Evolutionary conservation across 2,797 vertebrate genomes (phyloP).

Genomic region (Poecilia wingei): DNA sequence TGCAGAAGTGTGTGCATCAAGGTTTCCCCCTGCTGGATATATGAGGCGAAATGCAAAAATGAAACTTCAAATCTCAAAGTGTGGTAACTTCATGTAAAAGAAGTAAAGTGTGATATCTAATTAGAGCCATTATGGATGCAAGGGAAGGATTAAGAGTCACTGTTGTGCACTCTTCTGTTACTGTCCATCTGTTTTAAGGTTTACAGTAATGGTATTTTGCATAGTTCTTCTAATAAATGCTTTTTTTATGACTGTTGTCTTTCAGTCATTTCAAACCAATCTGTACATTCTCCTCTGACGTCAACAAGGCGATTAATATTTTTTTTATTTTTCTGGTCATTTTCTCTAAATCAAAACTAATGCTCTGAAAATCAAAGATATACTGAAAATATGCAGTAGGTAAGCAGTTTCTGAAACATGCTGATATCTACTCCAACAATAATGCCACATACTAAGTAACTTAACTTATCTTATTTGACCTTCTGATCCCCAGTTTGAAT

Average conservation of each 20-base stretch:
- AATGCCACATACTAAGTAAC: not conserved
- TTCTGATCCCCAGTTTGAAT: not conserved
- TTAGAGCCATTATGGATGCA: not conserved
- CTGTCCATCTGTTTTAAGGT: not conserved
- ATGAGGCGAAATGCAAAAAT: slow-evolving; percentile 10
- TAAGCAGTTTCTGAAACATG: not conserved
- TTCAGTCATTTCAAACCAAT: not conserved
- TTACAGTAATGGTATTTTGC: not conserved
- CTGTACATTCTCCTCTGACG: not conserved
- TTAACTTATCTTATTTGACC: not conserved
- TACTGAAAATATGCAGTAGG: not conserved
- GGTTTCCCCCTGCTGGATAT: slow-evolving; percentile 72
- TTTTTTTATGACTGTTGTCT: not conserved
- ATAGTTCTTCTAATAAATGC: not conserved
- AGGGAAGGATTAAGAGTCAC: not conserved
- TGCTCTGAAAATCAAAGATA: not conserved
- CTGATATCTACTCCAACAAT: not conserved
- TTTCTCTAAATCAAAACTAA: not conserved
- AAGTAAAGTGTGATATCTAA: not conserved
- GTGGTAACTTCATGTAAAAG: not conserved
- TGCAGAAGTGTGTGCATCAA: slow-evolving; percentile 46
- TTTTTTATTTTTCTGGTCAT: not conserved
- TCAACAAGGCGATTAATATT: not conserved
- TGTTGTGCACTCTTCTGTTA: not conserved
- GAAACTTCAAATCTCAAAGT: not conserved